Evolutionary conservation across 2,888 invertebrate species (phyloP).

Genomic region (Cenopis cana): DNA sequence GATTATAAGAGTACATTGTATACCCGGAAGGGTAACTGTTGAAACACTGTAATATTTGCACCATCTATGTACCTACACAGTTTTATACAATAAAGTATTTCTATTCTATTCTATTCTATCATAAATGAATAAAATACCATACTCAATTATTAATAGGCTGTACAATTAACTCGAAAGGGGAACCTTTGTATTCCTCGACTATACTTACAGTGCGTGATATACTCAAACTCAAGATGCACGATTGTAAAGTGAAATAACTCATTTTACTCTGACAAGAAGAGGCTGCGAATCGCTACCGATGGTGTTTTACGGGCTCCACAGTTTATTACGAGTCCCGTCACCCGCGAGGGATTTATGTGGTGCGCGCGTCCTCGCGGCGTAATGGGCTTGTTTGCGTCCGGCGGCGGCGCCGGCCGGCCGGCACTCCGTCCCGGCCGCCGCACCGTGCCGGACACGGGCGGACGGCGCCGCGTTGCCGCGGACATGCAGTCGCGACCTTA

Average conservation of each 20-base stretch:
- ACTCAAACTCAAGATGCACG: too few species aligned
- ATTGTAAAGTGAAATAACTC: too few species aligned
- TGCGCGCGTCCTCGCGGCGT: conserved; percentile 24
- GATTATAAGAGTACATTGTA: too few species aligned
- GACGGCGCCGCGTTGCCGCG: background rate
- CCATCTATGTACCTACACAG: too few species aligned
- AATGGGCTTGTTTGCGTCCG: conserved; percentile 43
- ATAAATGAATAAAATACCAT: too few species aligned
- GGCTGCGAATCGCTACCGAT: background rate
- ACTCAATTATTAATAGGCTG: too few species aligned
- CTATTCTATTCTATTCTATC: too few species aligned
- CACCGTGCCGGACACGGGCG: background rate
- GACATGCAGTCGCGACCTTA: background rate
- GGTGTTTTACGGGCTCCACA: background rate
- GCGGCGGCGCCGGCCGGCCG: conserved; percentile 6
- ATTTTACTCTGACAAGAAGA: background rate
- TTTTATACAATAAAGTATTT: too few species aligned
- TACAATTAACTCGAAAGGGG: background rate
- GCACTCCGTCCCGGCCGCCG: too few species aligned
- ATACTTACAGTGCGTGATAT: background rate
- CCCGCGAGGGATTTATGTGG: conserved; percentile 32
- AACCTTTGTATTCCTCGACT: background rate
- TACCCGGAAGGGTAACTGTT: too few species aligned
- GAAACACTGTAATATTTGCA: too few species aligned
- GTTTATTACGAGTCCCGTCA: conserved; percentile 19